Evolutionary conservation across 1,140 invertebrate species (phyloP).

Genomic region (Halictus rubicundus): DNA sequence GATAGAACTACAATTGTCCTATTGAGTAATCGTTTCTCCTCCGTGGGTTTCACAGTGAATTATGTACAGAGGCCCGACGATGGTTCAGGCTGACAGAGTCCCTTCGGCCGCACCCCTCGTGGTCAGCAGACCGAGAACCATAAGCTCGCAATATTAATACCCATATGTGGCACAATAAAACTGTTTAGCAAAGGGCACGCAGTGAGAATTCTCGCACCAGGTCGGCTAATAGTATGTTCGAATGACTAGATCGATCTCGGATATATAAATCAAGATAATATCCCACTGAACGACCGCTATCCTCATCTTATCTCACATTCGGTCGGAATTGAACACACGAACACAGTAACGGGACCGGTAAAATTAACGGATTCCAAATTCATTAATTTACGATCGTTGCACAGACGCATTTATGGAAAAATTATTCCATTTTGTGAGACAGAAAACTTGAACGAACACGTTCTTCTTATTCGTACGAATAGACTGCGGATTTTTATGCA

Average conservation of each 20-base stretch:
- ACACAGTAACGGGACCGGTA: no score
- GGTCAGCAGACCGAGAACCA: conserved; percentile 67
- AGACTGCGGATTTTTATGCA: no score
- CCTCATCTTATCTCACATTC: not conserved
- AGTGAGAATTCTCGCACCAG: conserved; percentile 73
- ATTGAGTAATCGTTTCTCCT: not conserved
- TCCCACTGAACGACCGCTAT: conserved; percentile 17
- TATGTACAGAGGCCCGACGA: not conserved
- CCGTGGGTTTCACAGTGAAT: not conserved
- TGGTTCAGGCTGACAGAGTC: not conserved
- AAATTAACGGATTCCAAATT: no score
- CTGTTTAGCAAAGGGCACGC: conserved; percentile 55
- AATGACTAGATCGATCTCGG: conserved; percentile 19
- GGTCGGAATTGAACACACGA: no score
- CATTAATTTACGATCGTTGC: no score
- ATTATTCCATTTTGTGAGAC: no score
- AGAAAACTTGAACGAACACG: no score
- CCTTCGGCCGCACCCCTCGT: conserved; percentile 34
- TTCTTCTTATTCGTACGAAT: no score
- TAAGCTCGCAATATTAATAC: conserved; percentile 72
- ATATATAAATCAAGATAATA: conserved; percentile 75
- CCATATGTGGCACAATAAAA: conserved; percentile 54
- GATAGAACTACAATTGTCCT: not conserved
- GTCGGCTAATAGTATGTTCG: conserved; percentile 54
- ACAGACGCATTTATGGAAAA: no score